phyloP scores from a whole-genome alignment of 2,888 invertebrate species.

The Chirona hameri region DNA sequence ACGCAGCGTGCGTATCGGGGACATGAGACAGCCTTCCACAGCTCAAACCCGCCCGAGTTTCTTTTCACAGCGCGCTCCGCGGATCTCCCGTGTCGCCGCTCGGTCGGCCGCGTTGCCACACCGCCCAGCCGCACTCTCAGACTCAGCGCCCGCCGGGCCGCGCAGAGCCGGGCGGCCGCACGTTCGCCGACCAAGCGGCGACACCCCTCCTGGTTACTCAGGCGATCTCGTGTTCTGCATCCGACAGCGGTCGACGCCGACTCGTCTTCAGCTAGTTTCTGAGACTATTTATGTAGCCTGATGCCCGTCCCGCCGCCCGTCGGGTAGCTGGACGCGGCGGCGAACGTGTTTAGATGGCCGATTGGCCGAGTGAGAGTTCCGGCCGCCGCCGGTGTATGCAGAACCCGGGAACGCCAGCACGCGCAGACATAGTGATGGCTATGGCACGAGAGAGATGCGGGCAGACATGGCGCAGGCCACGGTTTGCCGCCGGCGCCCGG shows the following conservation, averaged over 20 bases:
- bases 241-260: background rate
- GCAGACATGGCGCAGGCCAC: background rate
- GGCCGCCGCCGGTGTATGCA: background rate
- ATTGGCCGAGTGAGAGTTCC: background rate
- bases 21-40: background rate
- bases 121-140: too few species aligned
- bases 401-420: background rate
- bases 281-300: too few species aligned
- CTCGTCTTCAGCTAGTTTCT: too few species aligned
- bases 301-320: too few species aligned
- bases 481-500: conserved; percentile 3
- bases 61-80: conserved; percentile 24
- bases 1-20: background rate
- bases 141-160: too few species aligned
- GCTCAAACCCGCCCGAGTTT: background rate
- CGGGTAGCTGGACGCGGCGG: too few species aligned
- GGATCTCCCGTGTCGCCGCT: background rate
- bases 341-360: background rate
- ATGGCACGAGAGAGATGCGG: background rate
- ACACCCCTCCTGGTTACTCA: background rate
- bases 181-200: background rate
- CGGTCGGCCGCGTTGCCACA: background rate
- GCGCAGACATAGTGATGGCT: background rate
- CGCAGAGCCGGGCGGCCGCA: background rate
- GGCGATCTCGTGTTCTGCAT: conserved; percentile 10